A percentile compares a stretch with the other conserved stretches of the same genome.
phyloP scores from a whole-genome alignment of 2,888 invertebrate species.

The Magallana nippona region DNA sequence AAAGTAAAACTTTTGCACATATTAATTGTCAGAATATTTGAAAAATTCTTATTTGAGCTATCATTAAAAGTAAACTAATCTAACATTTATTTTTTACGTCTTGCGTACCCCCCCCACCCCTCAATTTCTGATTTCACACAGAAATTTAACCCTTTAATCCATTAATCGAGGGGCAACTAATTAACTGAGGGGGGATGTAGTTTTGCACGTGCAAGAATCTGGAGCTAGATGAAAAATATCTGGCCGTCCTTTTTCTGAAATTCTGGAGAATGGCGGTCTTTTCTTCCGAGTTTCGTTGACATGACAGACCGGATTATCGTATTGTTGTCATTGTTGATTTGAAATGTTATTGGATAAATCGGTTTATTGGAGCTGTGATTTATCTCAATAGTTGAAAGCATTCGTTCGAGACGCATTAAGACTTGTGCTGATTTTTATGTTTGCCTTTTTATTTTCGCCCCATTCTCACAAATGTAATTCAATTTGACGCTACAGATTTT shows the following conservation, averaged over 20 bases:
- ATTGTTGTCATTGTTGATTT: conserved; percentile 41
- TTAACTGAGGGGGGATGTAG: background rate
- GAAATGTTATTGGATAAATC: conserved; percentile 44
- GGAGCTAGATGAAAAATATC: background rate
- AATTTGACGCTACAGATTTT: conserved; percentile 36
- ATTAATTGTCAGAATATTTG: too few relatives aligned
- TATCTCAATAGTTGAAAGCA: conserved; percentile 34
- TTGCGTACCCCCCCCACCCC: too few relatives aligned
- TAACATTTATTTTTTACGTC: too few relatives aligned
- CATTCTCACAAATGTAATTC: conserved; percentile 35
- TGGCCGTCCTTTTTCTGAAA: background rate
- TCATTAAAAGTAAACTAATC: too few relatives aligned
- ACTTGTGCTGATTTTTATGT: conserved; percentile 27
- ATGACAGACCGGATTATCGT: conserved; percentile 37
- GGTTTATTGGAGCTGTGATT: conserved; percentile 45
- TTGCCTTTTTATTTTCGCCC: conserved; percentile 12
- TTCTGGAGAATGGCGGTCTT: conserved; percentile 6
- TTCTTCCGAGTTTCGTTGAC: conserved; percentile 15
- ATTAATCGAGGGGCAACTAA: background rate
- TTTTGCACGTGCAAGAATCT: conserved; percentile 27
- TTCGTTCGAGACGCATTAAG: conserved; percentile 28
- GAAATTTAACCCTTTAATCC: background rate
- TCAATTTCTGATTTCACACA: background rate
- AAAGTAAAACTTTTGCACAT: too few relatives aligned
- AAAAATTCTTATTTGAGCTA: too few relatives aligned